These are phyloP conservation scores for Solenodon paradoxus DNA, from an alignment of 2,113 vertebrate genomes.

Conservation along the genomic window DNA sequence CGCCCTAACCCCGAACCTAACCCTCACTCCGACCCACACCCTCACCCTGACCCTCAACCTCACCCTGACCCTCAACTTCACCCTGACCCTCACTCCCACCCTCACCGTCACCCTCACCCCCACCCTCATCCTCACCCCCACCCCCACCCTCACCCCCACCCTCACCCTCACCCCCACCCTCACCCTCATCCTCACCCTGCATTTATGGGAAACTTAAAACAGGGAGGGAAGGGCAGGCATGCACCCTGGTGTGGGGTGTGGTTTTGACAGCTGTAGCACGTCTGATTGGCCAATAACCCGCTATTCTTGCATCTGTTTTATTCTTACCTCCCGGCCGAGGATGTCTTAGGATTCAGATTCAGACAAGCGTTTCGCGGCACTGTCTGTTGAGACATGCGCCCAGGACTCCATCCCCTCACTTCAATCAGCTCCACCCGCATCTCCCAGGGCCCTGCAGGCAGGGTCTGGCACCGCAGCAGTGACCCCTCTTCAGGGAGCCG, in stretches of 20 bases:
- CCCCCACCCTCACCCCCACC: too few species aligned
- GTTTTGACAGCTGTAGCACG: rapidly evolving
- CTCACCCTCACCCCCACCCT: too few species aligned
- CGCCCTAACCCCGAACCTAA: too few species aligned
- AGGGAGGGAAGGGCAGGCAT: too few species aligned
- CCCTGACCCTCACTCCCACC: too few species aligned
- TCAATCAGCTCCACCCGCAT: background rate
- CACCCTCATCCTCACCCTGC: too few species aligned
- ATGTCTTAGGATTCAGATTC: background rate
- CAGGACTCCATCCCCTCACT: background rate
- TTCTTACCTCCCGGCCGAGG: background rate
- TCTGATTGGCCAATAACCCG: background rate
- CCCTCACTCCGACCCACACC: too few species aligned
- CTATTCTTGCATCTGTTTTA: rapidly evolving
- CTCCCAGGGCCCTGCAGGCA: background rate
- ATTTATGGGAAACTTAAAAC: background rate
- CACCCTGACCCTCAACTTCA: too few species aligned
- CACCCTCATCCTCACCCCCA: too few species aligned
- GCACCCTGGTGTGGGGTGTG: rapidly evolving
- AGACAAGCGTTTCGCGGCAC: background rate
- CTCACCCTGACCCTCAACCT: too few species aligned
- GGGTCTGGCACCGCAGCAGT: too few species aligned
- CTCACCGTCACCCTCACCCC: too few species aligned
- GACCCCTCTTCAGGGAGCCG: background rate
- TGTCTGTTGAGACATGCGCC: background rate